These are phyloP conservation scores for Galeopterus variegatus DNA, from an alignment of 2,113 vertebrate species.

Conservation along the genomic window DNA sequence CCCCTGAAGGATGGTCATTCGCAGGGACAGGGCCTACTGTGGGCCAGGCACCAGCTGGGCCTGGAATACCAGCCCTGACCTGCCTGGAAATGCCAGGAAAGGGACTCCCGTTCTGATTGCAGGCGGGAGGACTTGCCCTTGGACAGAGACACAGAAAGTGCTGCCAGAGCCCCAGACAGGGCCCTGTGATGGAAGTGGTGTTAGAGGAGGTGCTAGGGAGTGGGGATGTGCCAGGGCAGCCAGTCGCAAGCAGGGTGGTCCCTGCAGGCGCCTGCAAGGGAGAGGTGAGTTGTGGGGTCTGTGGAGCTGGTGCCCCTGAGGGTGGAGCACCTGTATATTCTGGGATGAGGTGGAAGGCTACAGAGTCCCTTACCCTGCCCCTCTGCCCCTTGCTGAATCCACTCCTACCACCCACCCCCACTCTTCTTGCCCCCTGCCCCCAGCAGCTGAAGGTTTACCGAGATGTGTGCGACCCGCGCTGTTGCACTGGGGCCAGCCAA, in stretches of 20 bases:
- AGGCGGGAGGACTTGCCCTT: background rate
- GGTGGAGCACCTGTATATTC: background rate
- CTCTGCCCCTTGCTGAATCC: too few relatives aligned
- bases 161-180: conserved; percentile 7
- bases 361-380: background rate
- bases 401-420: accelerated
- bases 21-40: background rate
- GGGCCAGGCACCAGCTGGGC: background rate
- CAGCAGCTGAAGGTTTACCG: background rate
- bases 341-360: background rate
- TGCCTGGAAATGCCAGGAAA: background rate
- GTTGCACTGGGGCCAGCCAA: background rate
- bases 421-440: accelerated
- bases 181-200: background rate
- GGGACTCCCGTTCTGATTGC: background rate
- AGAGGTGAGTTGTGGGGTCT: background rate
- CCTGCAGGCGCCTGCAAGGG: background rate
- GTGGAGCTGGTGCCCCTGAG: background rate
- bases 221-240: background rate
- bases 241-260: background rate
- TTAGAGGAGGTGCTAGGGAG: background rate
- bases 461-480: accelerated
- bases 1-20: background rate
- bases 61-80: background rate
- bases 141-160: background rate